phyloP scores from a whole-genome alignment of 2,113 vertebrate species.

The Cynocephalus volans region DNA sequence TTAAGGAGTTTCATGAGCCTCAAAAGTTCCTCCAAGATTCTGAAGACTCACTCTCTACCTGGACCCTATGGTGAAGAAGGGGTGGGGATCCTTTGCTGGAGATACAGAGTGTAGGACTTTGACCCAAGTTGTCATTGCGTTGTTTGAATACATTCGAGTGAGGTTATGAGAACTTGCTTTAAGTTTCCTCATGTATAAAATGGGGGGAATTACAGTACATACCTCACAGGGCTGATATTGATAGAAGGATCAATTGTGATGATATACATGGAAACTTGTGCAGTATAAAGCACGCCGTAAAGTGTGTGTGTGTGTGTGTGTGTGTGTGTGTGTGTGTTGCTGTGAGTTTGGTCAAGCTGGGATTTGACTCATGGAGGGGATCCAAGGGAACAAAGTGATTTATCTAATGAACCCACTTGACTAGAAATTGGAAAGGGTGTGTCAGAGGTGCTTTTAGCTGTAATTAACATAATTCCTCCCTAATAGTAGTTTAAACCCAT shows the following conservation, averaged over 20 bases:
- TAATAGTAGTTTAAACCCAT: not conserved
- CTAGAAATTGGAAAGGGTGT: not conserved
- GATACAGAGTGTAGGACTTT: not conserved
- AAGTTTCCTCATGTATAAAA: not conserved
- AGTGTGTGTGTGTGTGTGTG: not conserved
- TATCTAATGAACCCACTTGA: conserved; percentile 25
- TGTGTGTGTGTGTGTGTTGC: not conserved
- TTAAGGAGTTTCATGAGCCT: not conserved
- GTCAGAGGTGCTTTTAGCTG: not conserved
- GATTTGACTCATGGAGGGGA: not conserved
- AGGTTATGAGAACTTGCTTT: not conserved
- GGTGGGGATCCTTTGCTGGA: not conserved
- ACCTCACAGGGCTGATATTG: not conserved
- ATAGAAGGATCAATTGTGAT: not conserved
- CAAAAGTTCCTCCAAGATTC: not conserved
- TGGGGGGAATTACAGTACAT: not conserved
- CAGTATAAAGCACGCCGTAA: not conserved
- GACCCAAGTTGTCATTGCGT: not conserved
- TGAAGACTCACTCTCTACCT: not conserved
- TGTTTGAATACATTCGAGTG: not conserved
- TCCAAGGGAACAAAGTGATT: not conserved
- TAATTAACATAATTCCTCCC: conserved; percentile 4
- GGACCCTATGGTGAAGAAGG: not conserved
- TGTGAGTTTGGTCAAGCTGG: conserved; percentile 10
- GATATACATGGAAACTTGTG: not conserved